Evolutionary conservation across 1,140 invertebrate genomes (phyloP).

Genomic region (Catajapyx aquilonaris): DNA sequence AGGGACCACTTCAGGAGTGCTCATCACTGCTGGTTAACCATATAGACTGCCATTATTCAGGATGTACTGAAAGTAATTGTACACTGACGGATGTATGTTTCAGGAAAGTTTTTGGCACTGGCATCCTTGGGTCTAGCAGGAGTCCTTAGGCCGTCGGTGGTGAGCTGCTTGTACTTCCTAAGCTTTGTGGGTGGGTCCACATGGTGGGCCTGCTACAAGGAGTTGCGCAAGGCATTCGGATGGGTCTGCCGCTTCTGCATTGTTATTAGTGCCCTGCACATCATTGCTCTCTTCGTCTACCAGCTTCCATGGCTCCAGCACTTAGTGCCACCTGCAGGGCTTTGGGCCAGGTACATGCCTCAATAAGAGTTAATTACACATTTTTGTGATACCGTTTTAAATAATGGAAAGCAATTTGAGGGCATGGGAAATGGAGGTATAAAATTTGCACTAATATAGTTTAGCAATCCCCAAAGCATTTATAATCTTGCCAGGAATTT

Average conservation of each 20-base stretch:
- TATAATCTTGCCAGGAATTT: too few species aligned
- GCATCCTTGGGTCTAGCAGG: constrained; percentile 53
- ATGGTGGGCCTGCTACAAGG: constrained; percentile 66
- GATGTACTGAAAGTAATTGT: constrained; percentile 1
- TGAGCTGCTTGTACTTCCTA: constrained; percentile 64
- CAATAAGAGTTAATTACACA: constrained; percentile 3
- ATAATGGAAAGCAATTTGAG: too few species aligned
- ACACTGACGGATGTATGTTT: constrained; percentile 1
- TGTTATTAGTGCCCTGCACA: constrained; percentile 50
- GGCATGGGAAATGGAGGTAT: too few species aligned
- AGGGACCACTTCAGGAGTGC: constrained; percentile 6
- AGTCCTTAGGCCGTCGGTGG: constrained; percentile 50
- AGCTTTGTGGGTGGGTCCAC: constrained; percentile 66
- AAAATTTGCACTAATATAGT: too few species aligned
- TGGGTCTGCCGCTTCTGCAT: constrained; percentile 45
- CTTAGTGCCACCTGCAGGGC: constrained; percentile 27
- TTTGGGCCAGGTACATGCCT: constrained; percentile 29
- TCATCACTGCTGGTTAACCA: too few species aligned
- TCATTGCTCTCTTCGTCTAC: constrained; percentile 55
- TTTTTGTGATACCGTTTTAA: too few species aligned
- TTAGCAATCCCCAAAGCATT: too few species aligned
- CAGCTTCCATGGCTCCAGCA: constrained; percentile 68
- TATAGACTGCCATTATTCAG: background rate
- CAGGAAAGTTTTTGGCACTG: constrained; percentile 21
- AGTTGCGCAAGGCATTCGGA: constrained; percentile 47